Conservation (phyloP, 64 coral and sea anemone genomes). For the Pocillopora verrucosa region DNA sequence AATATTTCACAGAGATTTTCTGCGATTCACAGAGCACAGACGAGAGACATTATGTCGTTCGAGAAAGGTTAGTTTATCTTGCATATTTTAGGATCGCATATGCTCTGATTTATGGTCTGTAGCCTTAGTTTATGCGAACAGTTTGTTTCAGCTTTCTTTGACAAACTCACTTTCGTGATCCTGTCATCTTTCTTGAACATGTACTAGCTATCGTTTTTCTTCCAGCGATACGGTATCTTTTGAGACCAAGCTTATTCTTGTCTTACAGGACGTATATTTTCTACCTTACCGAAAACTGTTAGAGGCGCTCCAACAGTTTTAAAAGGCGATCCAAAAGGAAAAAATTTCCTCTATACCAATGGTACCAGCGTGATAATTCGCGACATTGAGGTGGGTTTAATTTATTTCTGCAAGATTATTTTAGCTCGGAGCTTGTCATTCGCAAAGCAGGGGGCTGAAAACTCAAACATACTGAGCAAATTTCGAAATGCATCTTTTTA, state of each 20-base stretch:
- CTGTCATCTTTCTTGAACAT: no score
- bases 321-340: slow-evolving; percentile 96
- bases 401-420: neutral
- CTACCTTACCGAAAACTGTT: slow-evolving; percentile 66
- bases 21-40: neutral
- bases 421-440: neutral
- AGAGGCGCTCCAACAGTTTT: slow-evolving; percentile 69
- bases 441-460: no score
- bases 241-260: neutral
- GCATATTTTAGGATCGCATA: neutral
- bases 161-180: no score
- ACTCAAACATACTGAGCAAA: no score
- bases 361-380: slow-evolving; percentile 84
- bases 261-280: slow-evolving; percentile 71
- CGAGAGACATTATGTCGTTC: neutral
- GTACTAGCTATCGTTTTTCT: no score
- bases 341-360: slow-evolving; percentile 86
- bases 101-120: neutral
- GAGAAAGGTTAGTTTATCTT: slow-evolving; percentile 26
- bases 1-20: neutral
- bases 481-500: no score
- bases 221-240: no score
- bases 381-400: slow-evolving; percentile 80
- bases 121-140: neutral
- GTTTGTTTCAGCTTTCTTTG: no score